These are phyloP conservation scores for Euura lappo DNA, from an alignment of 1,140 invertebrate genomes.

Conservation along the genomic window DNA sequence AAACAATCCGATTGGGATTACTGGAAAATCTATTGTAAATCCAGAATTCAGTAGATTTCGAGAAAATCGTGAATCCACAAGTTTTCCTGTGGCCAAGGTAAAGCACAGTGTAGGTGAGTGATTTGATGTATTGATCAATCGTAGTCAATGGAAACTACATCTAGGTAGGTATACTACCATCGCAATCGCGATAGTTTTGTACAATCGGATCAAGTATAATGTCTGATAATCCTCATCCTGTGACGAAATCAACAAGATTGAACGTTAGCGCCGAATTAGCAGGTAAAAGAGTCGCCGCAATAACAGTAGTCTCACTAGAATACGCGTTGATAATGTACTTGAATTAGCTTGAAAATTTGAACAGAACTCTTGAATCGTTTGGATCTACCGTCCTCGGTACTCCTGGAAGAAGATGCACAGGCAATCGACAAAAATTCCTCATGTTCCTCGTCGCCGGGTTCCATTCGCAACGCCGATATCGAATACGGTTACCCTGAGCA, in stretches of 20 bases:
- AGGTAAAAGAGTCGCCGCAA: neutral
- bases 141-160: neutral
- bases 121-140: constrained; percentile 4
- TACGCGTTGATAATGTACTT: neutral
- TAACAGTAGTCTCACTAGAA: too few species aligned
- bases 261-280: neutral
- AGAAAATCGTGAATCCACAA: too few species aligned
- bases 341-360: neutral
- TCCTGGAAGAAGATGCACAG: neutral
- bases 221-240: neutral
- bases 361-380: constrained; percentile 10
- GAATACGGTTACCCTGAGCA: neutral
- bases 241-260: neutral
- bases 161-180: too few species aligned
- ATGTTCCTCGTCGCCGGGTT: neutral
- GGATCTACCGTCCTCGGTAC: constrained; percentile 6
- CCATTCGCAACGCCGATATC: neutral
- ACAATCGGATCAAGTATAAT: too few species aligned
- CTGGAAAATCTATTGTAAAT: too few species aligned
- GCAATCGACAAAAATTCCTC: neutral
- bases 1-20: too few species aligned
- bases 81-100: too few species aligned
- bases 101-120: neutral
- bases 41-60: too few species aligned
- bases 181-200: too few species aligned